Evolutionary conservation across 2,113 vertebrate genomes (phyloP), one percentile per base, ranked within the genome.

Genomic region (Tupaia chinensis): DNA sequence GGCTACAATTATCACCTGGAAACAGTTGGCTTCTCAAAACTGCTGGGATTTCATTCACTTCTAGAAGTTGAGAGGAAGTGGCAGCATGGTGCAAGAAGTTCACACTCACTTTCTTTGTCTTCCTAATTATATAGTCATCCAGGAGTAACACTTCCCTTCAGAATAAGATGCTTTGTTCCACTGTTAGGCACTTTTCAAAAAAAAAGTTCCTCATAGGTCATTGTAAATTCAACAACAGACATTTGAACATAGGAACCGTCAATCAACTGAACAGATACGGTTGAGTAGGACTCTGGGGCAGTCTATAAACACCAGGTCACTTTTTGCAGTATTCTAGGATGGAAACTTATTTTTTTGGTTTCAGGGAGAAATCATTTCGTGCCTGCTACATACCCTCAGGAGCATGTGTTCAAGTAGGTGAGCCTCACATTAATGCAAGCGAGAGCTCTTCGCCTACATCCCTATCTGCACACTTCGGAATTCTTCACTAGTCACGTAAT

Each of bases 1-100:
- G 95, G 69, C 92, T 96, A 53, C 93, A 91, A 97, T 97, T 96
- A 88, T 96, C 93, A 96, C 95, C 69, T 29, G 32, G 60, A 15
- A 81, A 80, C 25, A 87, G 82, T 2, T 96, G 29, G 65, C 20
- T 60, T 94, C 93, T 86, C 93, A 97, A 81, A 92, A 94, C 16
- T 91, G 54, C 78, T 97, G 96, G 76, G 82, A 95, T 89, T 86
- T 96, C 79, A 91, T 66, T 81, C 97, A 96, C 93, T 79, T 89
- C 22, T 32, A 53, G 65, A 91, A 86, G 82, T 17, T 66, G 88
- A 95, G 13, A 96, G 73, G 65, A 96, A 95, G 93, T 94, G 82
- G 32, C 80, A 94, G 77, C 29, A 7, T 4, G 54, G 60, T 73
- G 88, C 60, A 82, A 91, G 92, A 95, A 96, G 27, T 20, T 95